Conservation (phyloP, 2,113 vertebrate species). For the Urocynchramus pylzowi region DNA sequence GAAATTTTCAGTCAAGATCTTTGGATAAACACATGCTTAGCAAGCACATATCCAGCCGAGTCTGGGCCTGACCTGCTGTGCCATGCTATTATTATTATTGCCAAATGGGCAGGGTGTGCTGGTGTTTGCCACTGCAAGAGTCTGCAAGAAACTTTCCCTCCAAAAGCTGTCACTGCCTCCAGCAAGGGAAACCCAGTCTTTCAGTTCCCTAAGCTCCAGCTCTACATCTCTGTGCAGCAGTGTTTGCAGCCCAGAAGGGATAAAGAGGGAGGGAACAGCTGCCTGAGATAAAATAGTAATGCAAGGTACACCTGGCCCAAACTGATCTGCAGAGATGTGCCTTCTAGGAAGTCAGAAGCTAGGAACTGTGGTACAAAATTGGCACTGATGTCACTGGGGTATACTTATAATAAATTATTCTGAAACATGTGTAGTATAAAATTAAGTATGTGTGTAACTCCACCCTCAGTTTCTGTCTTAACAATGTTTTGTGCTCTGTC, state of each 20-base stretch:
- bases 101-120: background rate
- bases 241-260: background rate
- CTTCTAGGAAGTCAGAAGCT: background rate
- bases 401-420: background rate
- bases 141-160: background rate
- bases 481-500: background rate
- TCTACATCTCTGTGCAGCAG: accelerated
- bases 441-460: background rate
- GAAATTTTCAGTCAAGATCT: background rate
- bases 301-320: background rate
- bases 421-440: background rate
- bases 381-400: background rate
- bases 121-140: background rate
- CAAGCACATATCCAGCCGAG: background rate
- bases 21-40: background rate
- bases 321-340: background rate
- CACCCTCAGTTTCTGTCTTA: background rate
- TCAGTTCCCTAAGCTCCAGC: background rate
- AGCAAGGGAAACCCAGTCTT: background rate
- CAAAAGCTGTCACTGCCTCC: background rate
- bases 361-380: background rate
- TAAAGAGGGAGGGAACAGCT: background rate
- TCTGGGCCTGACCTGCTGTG: background rate
- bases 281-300: background rate
- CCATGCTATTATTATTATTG: accelerated